phyloP scores from a whole-genome alignment of 2,797 vertebrate species.

The Ctenosaura bakeri region DNA sequence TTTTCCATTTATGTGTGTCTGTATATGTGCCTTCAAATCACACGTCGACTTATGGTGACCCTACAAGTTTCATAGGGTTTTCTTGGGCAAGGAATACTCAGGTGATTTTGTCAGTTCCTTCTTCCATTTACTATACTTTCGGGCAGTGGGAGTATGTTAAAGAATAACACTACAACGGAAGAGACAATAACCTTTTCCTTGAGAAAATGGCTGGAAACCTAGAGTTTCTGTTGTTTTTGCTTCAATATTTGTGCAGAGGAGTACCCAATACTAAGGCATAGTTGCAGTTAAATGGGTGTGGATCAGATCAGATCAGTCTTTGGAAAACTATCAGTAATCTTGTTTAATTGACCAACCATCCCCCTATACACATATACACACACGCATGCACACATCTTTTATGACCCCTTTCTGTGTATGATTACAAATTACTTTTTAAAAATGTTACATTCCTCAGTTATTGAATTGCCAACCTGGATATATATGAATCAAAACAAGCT shows the following conservation, averaged over 20 bases:
- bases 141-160: neutral
- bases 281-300: neutral
- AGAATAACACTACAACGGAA: neutral
- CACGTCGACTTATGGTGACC: no score
- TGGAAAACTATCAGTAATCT: neutral
- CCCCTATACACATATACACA: no score
- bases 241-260: neutral
- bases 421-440: neutral
- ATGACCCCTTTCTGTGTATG: neutral
- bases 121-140: neutral
- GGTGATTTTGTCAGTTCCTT: no score
- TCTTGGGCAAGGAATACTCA: no score
- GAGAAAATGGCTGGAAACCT: neutral
- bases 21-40: no score
- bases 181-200: neutral
- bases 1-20: neutral
- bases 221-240: no score
- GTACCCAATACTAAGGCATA: neutral
- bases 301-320: no score
- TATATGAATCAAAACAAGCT: constrained; percentile 45
- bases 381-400: no score
- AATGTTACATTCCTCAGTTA: constrained; percentile 37
- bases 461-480: constrained; percentile 40
- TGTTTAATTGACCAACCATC: neutral
- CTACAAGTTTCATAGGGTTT: no score